Base-by-base conservation (phyloP, 2,113 vertebrate genomes). In the Pluvianellus socialis region DNA sequence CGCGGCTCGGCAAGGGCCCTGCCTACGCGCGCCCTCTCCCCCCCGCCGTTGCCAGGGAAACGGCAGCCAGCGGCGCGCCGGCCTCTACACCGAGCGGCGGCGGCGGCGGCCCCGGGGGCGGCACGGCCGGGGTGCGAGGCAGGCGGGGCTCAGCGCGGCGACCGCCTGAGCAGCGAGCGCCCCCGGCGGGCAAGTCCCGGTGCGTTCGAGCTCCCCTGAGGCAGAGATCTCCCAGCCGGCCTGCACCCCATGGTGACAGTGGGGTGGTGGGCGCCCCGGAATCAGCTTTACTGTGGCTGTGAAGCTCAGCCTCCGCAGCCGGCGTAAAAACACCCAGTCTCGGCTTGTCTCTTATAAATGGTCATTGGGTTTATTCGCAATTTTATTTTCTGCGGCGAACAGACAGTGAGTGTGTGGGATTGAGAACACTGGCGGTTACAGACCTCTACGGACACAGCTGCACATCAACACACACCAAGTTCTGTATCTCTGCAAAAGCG, bases 391-490 rank as follows among this genome's bases (percentile, higher is more conserved):
- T 21, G 45, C 4, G 5, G 12, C 20, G 5, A 14, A 14, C 19
- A 32, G 38, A 20, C 3, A 4, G 5, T 0, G 44, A 24, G 12
- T 1, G 26, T 0, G 5, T 4, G 12, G 24, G 12, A 61, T 0
- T 1, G 47, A 35, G 11, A n/a, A 5, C 6, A 10, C 47, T 9
- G 45, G 77, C 23, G 2, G 3, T 19, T 6, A 8, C 20, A 10
- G n/a, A 18, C 2, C 22, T 2, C 23, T 58, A 12, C 1, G 15
- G 55, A 14, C n/a, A 30, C 15, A 3, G 8, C 4, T 14, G 38
- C 6, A 22, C 65, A 30, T 5, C 55, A 7, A 7, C 12, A 12
- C 30, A 8, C 22, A 42, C 12, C 23, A 3, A 22, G 35, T 4
- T 23, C 24, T 3, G 6, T 1, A 3, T 20, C 45, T 38, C 59